A percentile compares a stretch with the other conserved stretches of the same genome.
Conservation (phyloP, 2,888 invertebrate species). For the Orthonevra nobilis region DNA sequence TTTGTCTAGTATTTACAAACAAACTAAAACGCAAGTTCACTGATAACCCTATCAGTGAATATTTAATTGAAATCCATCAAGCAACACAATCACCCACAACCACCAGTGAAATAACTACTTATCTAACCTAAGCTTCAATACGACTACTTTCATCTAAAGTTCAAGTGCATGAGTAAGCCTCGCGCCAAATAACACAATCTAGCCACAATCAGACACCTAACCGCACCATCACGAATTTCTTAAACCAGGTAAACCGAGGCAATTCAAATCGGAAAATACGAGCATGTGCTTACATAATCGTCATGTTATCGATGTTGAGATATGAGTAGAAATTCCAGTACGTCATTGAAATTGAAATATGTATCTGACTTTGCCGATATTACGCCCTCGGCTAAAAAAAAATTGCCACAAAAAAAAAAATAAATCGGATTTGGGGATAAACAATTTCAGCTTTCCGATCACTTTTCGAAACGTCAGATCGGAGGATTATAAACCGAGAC, state of each 20-base stretch:
- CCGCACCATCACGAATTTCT: not conserved
- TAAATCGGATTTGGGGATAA: slow-evolving; percentile 17
- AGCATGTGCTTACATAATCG: too few species aligned
- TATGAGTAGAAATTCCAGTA: slow-evolving; percentile 7
- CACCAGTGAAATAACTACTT: slow-evolving; percentile 28
- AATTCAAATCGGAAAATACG: not conserved
- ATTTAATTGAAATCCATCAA: too few species aligned
- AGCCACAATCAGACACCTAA: slow-evolving; percentile 10
- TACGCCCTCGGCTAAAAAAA: slow-evolving; percentile 19
- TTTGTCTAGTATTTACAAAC: too few species aligned
- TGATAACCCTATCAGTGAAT: too few species aligned
- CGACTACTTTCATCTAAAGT: slow-evolving; percentile 31
- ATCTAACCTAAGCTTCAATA: slow-evolving; percentile 22
- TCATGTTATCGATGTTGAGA: not conserved
- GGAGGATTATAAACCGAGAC: not conserved
- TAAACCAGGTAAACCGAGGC: not conserved
- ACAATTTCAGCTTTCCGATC: not conserved
- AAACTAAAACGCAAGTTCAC: too few species aligned
- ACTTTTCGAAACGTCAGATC: not conserved
- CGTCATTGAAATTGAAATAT: slow-evolving; percentile 27
- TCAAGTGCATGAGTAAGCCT: slow-evolving; percentile 28
- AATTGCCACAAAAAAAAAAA: slow-evolving; percentile 6
- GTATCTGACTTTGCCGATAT: slow-evolving; percentile 24
- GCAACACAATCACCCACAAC: not conserved
- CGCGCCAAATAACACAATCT: slow-evolving; percentile 6